A percentile compares a stretch with the other conserved stretches of the same genome.
Conservation (phyloP, 1,140 invertebrate genomes). For the Drosophila navojoa region DNA sequence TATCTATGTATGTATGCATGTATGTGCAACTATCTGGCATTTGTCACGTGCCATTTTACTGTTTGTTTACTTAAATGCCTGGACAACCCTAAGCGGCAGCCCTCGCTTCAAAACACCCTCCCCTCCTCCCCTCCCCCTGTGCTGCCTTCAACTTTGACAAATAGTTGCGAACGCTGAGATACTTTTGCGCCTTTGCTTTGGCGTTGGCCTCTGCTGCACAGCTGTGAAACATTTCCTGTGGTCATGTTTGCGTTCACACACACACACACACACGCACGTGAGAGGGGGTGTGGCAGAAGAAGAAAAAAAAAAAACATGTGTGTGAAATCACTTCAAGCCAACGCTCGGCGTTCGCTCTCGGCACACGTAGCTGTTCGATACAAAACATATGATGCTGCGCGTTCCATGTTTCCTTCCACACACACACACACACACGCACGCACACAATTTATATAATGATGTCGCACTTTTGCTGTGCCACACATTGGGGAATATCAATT, state of each 20-base stretch:
- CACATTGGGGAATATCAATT: conserved; percentile 74
- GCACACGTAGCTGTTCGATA: conserved; percentile 72
- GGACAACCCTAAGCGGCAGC: neutral
- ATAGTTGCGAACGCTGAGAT: conserved; percentile 52
- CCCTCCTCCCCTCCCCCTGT: no score
- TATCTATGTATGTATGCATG: no score
- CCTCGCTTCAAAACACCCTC: neutral
- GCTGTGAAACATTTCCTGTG: conserved; percentile 75
- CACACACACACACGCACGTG: neutral
- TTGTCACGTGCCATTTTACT: conserved; percentile 54
- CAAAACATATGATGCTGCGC: conserved; percentile 76
- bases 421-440: conserved; percentile 37
- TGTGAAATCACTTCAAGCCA: conserved; percentile 75
- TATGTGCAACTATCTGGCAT: conserved; percentile 20
- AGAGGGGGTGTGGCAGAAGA: conserved; percentile 9
- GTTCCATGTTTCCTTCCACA: conserved; percentile 15
- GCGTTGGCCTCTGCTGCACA: conserved; percentile 38
- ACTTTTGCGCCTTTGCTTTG: conserved; percentile 35
- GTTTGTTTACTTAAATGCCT: conserved; percentile 35
- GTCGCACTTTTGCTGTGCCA: conserved; percentile 69
- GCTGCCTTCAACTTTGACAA: conserved; percentile 45
- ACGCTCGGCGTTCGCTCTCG: neutral
- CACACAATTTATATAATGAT: conserved; percentile 81
- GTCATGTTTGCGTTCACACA: conserved; percentile 62
- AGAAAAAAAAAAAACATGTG: conserved; percentile 65